phyloP scores from a whole-genome alignment of 2,888 invertebrate species.

The Ophion costatus region DNA sequence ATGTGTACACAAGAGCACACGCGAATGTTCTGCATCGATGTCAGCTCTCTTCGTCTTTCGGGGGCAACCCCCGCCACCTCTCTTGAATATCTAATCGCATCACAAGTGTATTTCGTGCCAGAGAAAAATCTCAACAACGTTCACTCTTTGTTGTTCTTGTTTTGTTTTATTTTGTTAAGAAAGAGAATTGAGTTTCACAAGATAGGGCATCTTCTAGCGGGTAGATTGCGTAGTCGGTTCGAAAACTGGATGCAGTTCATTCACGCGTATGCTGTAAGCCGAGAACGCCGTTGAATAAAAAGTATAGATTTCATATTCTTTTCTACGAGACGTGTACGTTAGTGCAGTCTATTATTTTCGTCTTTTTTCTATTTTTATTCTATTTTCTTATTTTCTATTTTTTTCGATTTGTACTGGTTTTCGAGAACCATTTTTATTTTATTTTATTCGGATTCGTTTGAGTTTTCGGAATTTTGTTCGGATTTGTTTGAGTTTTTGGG shows the following conservation, averaged over 20 bases:
- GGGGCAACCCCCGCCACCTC: slow-evolving; percentile 1
- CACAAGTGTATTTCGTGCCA: slow-evolving; percentile 58
- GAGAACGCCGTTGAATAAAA: no score
- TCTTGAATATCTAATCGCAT: slow-evolving; percentile 63
- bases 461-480: no score
- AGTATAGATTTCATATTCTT: no score
- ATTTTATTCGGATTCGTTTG: no score
- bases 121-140: slow-evolving; percentile 55
- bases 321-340: no score
- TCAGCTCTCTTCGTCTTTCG: slow-evolving; percentile 19
- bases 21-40: not conserved
- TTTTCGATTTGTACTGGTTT: no score
- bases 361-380: no score
- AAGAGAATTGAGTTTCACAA: slow-evolving; percentile 38
- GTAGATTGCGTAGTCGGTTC: not conserved
- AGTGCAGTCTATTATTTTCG: no score
- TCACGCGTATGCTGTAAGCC: not conserved
- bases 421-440: no score
- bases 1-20: not conserved
- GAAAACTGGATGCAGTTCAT: not conserved
- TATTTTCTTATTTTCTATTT: no score
- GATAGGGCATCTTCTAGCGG: slow-evolving; percentile 19
- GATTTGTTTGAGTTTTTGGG: no score
- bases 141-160: slow-evolving; percentile 15
- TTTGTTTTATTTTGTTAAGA: slow-evolving; percentile 30